A percentile compares a stretch with the other conserved stretches of the same genome.
Evolutionary conservation across 2,888 invertebrate species (phyloP).

Genomic region (Oligia strigilis): DNA sequence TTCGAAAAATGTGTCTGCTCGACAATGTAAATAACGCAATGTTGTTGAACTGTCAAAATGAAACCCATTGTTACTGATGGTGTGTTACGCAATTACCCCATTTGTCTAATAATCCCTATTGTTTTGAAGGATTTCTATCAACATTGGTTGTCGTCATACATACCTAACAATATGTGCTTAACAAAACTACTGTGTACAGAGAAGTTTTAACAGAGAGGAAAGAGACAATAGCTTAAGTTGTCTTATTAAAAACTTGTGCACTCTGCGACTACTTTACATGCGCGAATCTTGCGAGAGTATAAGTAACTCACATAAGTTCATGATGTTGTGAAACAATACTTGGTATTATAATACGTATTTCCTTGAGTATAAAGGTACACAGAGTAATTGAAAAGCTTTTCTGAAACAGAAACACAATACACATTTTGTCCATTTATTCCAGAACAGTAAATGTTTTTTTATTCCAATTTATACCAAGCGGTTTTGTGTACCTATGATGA

Average conservation of each 20-base stretch:
- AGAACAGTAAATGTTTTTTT: neutral
- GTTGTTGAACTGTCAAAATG: too few relatives aligned
- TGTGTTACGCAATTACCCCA: too few relatives aligned
- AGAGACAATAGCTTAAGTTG: slow-evolving; percentile 8
- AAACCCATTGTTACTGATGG: too few relatives aligned
- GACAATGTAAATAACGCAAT: too few relatives aligned
- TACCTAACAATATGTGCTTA: neutral
- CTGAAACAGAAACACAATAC: slow-evolving; percentile 2
- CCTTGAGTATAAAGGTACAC: neutral
- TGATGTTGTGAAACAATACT: neutral
- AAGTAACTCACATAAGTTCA: neutral
- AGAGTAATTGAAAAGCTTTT: slow-evolving; percentile 17
- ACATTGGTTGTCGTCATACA: neutral
- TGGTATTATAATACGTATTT: neutral
- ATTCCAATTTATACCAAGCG: neutral
- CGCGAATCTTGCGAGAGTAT: neutral
- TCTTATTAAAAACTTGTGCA: slow-evolving; percentile 43
- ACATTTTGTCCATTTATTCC: neutral
- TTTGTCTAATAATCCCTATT: neutral
- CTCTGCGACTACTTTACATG: slow-evolving; percentile 6
- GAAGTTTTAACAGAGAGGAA: slow-evolving; percentile 1
- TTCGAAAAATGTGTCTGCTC: too few relatives aligned
- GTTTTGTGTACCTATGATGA: neutral
- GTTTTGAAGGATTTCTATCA: neutral
- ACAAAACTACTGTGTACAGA: neutral